Percentiles rank a stretch among this genome's conserved stretches.
Conservation (phyloP, 2,113 vertebrate genomes). For the Scomber colias region DNA sequence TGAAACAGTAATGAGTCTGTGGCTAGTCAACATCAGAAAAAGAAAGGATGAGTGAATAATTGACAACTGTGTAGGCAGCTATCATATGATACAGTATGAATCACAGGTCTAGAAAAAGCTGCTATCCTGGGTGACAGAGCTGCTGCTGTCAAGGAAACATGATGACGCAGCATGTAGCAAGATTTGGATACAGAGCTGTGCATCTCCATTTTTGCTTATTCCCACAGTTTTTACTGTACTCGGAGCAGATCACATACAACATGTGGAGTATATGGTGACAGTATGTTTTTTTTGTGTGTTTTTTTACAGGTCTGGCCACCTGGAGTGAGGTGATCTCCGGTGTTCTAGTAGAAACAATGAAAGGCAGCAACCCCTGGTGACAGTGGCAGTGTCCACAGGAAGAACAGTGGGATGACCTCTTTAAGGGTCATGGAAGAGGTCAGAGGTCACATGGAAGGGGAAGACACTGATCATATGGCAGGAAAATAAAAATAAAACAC, state of each 20-base stretch:
- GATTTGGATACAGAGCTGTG: slow-evolving; percentile 28
- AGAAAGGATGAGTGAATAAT: not conserved
- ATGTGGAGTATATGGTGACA: not conserved
- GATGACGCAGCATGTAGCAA: not conserved
- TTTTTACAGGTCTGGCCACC: slow-evolving; percentile 45
- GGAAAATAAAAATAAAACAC: slow-evolving; percentile 25
- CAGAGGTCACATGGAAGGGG: slow-evolving; percentile 35
- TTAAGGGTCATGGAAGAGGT: slow-evolving; percentile 10
- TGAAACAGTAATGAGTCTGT: not conserved
- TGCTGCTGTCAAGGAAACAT: not conserved
- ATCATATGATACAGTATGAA: slow-evolving; percentile 6
- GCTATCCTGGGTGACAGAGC: too few relatives aligned
- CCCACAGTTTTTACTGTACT: not conserved
- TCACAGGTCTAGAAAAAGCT: slow-evolving; percentile 13
- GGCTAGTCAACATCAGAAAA: not conserved
- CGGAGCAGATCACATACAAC: slow-evolving; percentile 25
- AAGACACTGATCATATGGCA: not conserved
- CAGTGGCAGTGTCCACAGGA: slow-evolving; percentile 43
- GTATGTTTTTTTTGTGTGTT: not conserved
- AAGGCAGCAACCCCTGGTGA: slow-evolving; percentile 35
- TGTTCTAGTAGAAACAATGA: slow-evolving; percentile 56
- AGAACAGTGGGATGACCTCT: slow-evolving; percentile 41
- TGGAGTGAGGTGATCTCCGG: slow-evolving; percentile 45
- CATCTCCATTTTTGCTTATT: not conserved
- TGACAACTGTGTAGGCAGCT: not conserved